A percentile compares a stretch with the other conserved stretches of the same genome.
These are phyloP conservation scores for Tarsius wallacei DNA, from an alignment of 2,797 vertebrate species.

Conservation along the genomic window DNA sequence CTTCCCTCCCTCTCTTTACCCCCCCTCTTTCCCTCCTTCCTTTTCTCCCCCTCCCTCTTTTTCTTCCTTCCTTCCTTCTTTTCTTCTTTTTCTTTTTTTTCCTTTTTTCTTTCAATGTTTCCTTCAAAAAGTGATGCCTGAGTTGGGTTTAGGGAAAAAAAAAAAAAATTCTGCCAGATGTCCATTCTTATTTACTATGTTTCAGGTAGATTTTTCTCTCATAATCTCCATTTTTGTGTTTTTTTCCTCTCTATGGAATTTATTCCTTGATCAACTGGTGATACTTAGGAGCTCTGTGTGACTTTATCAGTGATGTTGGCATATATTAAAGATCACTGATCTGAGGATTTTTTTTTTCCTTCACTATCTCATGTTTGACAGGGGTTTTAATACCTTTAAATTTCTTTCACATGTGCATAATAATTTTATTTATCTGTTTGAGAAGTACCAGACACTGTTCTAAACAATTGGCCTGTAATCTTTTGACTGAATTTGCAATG, in stretches of 20 bases:
- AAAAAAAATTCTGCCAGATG: background rate
- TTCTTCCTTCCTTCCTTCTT: no score
- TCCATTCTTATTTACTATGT: background rate
- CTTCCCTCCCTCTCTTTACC: accelerated
- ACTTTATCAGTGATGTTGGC: background rate
- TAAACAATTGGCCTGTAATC: background rate
- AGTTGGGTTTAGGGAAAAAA: background rate
- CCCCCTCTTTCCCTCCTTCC: background rate
- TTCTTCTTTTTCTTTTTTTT: background rate
- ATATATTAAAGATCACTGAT: background rate
- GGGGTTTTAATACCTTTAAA: background rate
- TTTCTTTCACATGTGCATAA: background rate
- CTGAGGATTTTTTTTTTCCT: background rate
- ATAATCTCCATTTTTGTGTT: background rate
- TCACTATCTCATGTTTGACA: background rate
- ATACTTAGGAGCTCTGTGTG: background rate
- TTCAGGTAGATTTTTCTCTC: background rate
- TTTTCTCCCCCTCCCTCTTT: background rate
- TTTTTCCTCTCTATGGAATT: background rate
- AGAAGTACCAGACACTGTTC: background rate
- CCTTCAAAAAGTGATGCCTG: background rate
- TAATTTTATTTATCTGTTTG: background rate
- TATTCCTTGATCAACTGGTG: background rate
- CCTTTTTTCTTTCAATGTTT: background rate
- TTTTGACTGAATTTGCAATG: slow-evolving; percentile 9